A percentile compares a stretch with the other conserved stretches of the same genome.
Evolutionary conservation across 2,113 vertebrate species (phyloP).

Genomic region (Malaclemys terrapin): DNA sequence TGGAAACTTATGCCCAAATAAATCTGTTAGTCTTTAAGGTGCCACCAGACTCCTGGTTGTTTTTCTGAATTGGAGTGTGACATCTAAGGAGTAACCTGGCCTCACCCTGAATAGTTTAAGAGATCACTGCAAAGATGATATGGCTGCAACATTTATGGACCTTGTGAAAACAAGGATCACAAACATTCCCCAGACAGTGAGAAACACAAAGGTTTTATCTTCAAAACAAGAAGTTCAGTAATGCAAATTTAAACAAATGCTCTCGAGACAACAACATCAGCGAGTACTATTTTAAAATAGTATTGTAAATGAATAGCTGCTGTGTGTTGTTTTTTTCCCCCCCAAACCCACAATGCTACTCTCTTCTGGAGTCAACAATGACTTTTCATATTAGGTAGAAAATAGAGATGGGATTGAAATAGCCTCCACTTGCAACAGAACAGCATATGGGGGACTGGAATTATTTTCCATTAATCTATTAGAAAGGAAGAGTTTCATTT

Average conservation of each 20-base stretch:
- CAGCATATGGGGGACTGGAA: neutral
- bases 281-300: neutral
- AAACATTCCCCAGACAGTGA: neutral
- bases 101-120: neutral
- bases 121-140: neutral
- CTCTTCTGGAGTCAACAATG: neutral
- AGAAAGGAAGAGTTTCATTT: neutral
- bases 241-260: neutral
- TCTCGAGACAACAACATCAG: neutral
- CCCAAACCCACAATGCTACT: neutral
- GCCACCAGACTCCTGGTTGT: no score
- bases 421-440: neutral
- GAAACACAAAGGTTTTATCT: neutral
- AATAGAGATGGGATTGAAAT: neutral
- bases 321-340: fast-evolving
- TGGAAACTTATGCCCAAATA: no score
- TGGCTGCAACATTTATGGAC: neutral
- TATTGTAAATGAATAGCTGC: neutral
- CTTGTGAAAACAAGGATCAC: neutral
- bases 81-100: neutral
- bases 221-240: neutral
- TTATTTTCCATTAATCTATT: neutral
- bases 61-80: neutral
- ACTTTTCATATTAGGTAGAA: neutral
- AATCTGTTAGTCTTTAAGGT: no score